Conservation (phyloP, 2,888 invertebrate species). For the Griposia aprilina region DNA sequence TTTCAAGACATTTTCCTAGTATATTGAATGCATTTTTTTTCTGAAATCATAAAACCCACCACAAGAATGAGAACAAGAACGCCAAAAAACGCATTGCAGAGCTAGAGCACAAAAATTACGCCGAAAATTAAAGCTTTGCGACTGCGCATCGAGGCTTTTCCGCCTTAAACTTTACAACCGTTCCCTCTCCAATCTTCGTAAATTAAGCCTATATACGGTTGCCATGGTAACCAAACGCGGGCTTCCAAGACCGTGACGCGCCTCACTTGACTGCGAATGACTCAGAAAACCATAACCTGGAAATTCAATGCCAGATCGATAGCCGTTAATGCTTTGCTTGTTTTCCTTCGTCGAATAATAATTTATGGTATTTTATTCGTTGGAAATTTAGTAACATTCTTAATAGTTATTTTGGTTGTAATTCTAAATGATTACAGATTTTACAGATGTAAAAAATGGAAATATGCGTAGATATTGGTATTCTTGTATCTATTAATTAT, state of each 20-base stretch:
- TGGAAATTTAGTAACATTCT: neutral
- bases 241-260: slow-evolving; percentile 50
- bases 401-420: neutral
- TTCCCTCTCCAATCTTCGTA: slow-evolving; percentile 29
- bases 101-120: neutral
- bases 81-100: neutral
- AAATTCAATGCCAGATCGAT: slow-evolving; percentile 52
- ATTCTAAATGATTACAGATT: neutral
- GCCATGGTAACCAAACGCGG: slow-evolving; percentile 40
- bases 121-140: neutral
- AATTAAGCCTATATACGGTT: slow-evolving; percentile 35
- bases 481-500: neutral
- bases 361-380: neutral
- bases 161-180: slow-evolving; percentile 12
- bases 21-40: neutral
- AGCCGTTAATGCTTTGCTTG: slow-evolving; percentile 29
- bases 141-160: neutral
- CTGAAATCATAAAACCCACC: neutral
- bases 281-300: slow-evolving; percentile 35
- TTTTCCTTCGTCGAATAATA: slow-evolving; percentile 14
- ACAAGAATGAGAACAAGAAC: neutral
- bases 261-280: slow-evolving; percentile 49
- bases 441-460: neutral
- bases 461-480: neutral
- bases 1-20: neutral